Percentiles rank a stretch among this genome's conserved stretches.
These are phyloP conservation scores for Hedychridium roseum DNA, from an alignment of 2,888 invertebrate species.

Conservation along the genomic window DNA sequence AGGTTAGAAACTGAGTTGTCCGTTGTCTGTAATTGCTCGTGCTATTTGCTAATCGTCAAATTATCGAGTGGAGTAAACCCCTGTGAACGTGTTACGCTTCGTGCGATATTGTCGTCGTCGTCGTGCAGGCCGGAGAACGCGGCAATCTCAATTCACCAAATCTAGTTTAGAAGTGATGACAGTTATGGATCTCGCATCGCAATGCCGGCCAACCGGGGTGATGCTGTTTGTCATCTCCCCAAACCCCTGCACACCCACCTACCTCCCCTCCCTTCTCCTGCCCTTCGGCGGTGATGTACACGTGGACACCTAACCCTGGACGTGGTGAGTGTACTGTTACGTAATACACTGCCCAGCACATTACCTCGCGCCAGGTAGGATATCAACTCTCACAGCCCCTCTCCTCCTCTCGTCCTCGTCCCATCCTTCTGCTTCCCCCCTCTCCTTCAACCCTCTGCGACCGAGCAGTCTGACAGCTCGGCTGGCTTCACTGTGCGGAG, in stretches of 20 bases:
- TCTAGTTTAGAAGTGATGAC: conserved; percentile 57
- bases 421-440: conserved; percentile 1
- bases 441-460: conserved; percentile 15
- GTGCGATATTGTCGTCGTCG: no score
- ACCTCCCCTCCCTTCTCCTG: conserved; percentile 15
- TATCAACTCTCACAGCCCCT: conserved; percentile 24
- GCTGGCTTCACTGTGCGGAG: conserved; percentile 31
- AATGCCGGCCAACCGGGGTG: conserved; percentile 49
- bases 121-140: conserved; percentile 26
- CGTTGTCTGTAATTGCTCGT: no score
- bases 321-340: conserved; percentile 47
- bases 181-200: conserved; percentile 58
- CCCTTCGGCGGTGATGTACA: conserved; percentile 34
- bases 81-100: no score
- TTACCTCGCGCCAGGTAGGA: conserved; percentile 42
- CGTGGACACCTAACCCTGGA: conserved; percentile 42
- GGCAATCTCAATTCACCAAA: conserved; percentile 46
- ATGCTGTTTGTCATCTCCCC: conserved; percentile 53
- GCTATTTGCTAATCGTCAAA: no score
- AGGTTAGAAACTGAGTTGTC: no score
- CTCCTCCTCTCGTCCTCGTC: conserved; percentile 15
- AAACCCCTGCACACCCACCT: conserved; percentile 7
- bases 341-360: conserved; percentile 51
- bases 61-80: no score
- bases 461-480: conserved; percentile 35